These are phyloP conservation scores for Sparidentex hasta DNA, from an alignment of 2,797 vertebrate genomes.

Conservation along the genomic window DNA sequence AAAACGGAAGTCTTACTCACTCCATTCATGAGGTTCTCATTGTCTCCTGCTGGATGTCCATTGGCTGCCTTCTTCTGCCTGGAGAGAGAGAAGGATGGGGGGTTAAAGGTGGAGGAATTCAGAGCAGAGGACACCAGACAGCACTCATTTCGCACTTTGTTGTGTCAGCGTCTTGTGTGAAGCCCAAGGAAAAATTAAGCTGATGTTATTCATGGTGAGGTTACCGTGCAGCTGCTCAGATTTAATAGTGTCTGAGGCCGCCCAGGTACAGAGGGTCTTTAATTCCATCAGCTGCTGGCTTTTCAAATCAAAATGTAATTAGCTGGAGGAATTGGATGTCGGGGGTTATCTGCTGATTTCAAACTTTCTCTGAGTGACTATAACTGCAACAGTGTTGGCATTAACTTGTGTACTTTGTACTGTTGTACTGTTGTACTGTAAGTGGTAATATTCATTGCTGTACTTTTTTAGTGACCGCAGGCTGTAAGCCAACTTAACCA, in stretches of 20 bases:
- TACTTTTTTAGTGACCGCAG: not conserved
- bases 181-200: not conserved
- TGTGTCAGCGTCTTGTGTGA: not conserved
- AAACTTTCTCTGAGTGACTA: not conserved
- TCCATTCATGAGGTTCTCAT: slow-evolving; percentile 95
- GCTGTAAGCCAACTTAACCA: not conserved
- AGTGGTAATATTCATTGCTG: not conserved
- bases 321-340: not conserved
- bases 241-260: not conserved
- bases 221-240: not conserved
- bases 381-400: not conserved
- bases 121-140: not conserved
- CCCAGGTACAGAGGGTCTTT: not conserved
- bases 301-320: slow-evolving; percentile 11
- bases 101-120: not conserved
- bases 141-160: not conserved
- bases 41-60: slow-evolving; percentile 88
- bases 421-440: not conserved
- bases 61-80: slow-evolving; percentile 92
- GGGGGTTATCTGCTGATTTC: not conserved
- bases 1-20: slow-evolving; percentile 58
- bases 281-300: not conserved
- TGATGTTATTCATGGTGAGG: not conserved
- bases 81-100: slow-evolving; percentile 30
- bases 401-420: not conserved